phyloP scores from a whole-genome alignment of 2,888 invertebrate species.

The Sclerodermus sp. region DNA sequence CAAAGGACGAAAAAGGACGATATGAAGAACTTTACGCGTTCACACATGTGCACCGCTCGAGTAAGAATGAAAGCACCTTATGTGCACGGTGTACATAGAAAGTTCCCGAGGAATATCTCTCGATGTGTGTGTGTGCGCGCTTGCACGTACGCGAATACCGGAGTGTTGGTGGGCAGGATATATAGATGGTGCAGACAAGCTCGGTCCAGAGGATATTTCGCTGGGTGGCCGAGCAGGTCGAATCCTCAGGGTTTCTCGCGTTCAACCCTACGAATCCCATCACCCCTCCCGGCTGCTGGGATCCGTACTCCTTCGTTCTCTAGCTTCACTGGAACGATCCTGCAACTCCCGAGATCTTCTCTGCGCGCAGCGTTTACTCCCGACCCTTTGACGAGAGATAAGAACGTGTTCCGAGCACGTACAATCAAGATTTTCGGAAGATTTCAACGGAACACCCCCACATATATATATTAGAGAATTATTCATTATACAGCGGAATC shows the following conservation, averaged over 20 bases:
- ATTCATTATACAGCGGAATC: not conserved
- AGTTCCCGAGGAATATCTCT: no score
- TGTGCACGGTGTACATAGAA: conserved; percentile 17
- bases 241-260: conserved; percentile 42
- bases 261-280: conserved; percentile 30
- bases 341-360: conserved; percentile 33
- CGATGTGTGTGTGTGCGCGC: no score
- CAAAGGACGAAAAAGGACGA: no score
- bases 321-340: conserved; percentile 36
- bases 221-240: conserved; percentile 41
- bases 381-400: conserved; percentile 29
- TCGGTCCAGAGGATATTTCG: conserved; percentile 45
- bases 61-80: not conserved
- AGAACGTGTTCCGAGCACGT: conserved; percentile 31
- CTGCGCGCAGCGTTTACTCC: no score
- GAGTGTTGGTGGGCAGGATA: no score
- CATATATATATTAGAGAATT: not conserved
- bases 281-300: not conserved
- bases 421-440: conserved; percentile 14
- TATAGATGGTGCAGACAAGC: conserved; percentile 30
- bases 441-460: no score
- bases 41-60: not conserved
- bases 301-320: conserved; percentile 11
- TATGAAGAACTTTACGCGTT: no score
- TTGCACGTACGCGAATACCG: no score